These are phyloP conservation scores for Perognathus longimembris DNA, from an alignment of 2,113 vertebrate species.

Conservation along the genomic window DNA sequence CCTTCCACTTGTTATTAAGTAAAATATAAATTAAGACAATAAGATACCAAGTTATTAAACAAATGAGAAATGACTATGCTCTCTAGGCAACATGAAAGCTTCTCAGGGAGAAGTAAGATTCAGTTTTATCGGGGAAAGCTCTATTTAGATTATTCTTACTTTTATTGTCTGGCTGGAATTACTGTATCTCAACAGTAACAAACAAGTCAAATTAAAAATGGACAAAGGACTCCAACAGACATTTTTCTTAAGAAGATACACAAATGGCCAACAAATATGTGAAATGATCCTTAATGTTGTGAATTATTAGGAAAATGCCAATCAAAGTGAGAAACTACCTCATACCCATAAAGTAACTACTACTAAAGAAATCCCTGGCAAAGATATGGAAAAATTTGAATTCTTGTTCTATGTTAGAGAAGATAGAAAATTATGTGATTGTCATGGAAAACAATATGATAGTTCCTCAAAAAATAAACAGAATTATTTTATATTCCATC, in stretches of 20 bases:
- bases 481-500: neutral
- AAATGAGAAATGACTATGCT: neutral
- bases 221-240: neutral
- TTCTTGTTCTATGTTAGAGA: neutral
- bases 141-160: neutral
- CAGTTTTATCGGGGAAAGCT: neutral
- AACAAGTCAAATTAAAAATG: neutral
- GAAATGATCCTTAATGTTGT: neutral
- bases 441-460: neutral
- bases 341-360: neutral
- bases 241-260: constrained; percentile 8
- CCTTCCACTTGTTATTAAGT: neutral
- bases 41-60: neutral
- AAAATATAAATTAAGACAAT: neutral
- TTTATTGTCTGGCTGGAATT: neutral
- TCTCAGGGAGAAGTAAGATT: neutral
- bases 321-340: neutral
- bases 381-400: neutral
- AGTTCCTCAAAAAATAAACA: neutral
- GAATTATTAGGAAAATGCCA: neutral
- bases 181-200: neutral
- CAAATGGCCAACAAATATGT: neutral
- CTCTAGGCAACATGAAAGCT: neutral
- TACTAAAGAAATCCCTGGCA: neutral
- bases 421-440: neutral